Percentiles rank a stretch among this genome's conserved stretches.
These are phyloP conservation scores for Battus philenor DNA, from an alignment of 1,140 invertebrate species.

Conservation along the genomic window DNA sequence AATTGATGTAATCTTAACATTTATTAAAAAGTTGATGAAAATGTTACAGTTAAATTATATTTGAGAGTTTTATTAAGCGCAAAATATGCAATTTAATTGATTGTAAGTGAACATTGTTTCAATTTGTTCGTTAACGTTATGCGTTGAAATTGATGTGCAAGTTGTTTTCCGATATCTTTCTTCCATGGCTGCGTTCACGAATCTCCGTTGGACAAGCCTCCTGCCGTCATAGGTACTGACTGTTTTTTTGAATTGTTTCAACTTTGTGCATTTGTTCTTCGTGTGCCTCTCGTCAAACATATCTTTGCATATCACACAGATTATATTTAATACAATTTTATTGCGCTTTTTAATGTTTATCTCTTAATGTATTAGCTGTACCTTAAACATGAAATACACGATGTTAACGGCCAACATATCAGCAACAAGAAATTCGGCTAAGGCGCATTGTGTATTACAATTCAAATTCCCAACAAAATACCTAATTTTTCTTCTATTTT, in stretches of 20 bases:
- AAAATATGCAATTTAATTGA: conserved; percentile 72
- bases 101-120: conserved; percentile 73
- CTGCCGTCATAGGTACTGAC: conserved; percentile 23
- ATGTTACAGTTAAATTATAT: conserved; percentile 76
- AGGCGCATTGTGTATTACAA: conserved; percentile 43
- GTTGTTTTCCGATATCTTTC: conserved; percentile 56
- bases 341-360: conserved; percentile 53
- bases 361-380: conserved; percentile 46
- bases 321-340: conserved; percentile 43
- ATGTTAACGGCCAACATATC: conserved; percentile 62
- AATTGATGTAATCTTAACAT: conserved; percentile 74
- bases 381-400: conserved; percentile 36
- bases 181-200: conserved; percentile 8
- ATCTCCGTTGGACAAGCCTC: neutral
- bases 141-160: conserved; percentile 61
- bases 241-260: conserved; percentile 22
- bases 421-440: conserved; percentile 50
- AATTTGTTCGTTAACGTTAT: conserved; percentile 75
- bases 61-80: conserved; percentile 75
- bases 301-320: conserved; percentile 53
- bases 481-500: conserved; percentile 8
- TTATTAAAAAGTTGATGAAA: conserved; percentile 73
- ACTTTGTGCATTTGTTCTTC: conserved; percentile 26
- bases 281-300: conserved; percentile 44
- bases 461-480: conserved; percentile 26